Evolutionary conservation across 1,140 invertebrate genomes (phyloP).

Genomic region (Ceratosolen fusciceps): DNA sequence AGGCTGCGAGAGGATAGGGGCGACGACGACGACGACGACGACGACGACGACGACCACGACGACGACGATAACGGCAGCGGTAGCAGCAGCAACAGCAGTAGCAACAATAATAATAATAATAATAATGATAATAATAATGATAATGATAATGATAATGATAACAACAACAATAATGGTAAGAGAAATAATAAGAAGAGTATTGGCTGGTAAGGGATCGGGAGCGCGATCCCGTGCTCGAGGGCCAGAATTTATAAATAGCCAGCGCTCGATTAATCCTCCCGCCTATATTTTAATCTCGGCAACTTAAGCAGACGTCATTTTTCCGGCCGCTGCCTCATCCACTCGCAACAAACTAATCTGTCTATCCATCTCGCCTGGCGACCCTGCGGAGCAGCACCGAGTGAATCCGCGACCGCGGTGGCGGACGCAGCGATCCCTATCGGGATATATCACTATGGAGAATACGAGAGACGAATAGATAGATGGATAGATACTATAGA

Average conservation of each 20-base stretch:
- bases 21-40: too few species aligned
- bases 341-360: conserved; percentile 25
- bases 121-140: too few species aligned
- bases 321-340: neutral
- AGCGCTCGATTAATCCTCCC: neutral
- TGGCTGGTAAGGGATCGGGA: neutral
- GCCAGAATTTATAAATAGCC: neutral
- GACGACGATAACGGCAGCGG: too few species aligned
- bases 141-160: too few species aligned
- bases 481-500: too few species aligned
- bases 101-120: too few species aligned
- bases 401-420: neutral
- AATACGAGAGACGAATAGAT: neutral
- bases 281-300: conserved; percentile 17
- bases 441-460: conserved; percentile 14
- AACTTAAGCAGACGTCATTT: conserved; percentile 34
- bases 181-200: neutral
- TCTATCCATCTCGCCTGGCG: neutral
- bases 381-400: conserved; percentile 41
- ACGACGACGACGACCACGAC: too few species aligned
- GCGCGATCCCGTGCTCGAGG: neutral
- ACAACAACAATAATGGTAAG: neutral
- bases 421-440: conserved; percentile 10
- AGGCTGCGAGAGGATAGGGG: too few species aligned
- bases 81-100: too few species aligned